Percentiles rank a stretch among this genome's conserved stretches.
These are phyloP conservation scores for Patella pellucida DNA, from an alignment of 2,888 invertebrate genomes.

Conservation along the genomic window DNA sequence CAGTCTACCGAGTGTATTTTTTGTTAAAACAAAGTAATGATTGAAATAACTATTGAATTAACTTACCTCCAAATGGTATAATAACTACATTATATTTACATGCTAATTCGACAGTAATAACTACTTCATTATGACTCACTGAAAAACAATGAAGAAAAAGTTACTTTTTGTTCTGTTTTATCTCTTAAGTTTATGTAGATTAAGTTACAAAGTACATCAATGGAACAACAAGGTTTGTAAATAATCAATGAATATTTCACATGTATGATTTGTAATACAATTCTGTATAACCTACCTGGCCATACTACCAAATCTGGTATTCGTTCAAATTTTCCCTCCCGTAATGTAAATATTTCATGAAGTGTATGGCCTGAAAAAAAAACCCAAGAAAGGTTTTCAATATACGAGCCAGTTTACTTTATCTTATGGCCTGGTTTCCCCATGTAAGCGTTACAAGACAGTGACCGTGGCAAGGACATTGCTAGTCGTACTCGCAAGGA, in stretches of 20 bases:
- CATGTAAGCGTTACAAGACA: too few species aligned
- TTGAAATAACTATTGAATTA: background rate
- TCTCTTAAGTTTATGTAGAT: too few species aligned
- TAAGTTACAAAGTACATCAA: background rate
- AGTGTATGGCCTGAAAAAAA: slow-evolving; percentile 80
- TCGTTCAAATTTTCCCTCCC: slow-evolving; percentile 81
- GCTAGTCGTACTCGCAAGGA: too few species aligned
- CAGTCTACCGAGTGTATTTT: too few species aligned
- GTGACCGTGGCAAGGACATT: too few species aligned
- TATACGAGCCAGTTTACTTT: too few species aligned
- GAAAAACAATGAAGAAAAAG: slow-evolving; percentile 32
- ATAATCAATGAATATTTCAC: too few species aligned
- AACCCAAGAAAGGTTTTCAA: background rate
- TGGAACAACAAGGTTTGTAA: too few species aligned
- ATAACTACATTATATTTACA: slow-evolving; percentile 82
- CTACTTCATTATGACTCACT: slow-evolving; percentile 85
- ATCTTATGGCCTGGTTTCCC: too few species aligned
- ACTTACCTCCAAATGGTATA: slow-evolving; percentile 87
- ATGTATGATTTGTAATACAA: background rate
- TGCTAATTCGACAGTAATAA: slow-evolving; percentile 83
- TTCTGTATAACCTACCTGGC: slow-evolving; percentile 79
- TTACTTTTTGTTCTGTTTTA: too few species aligned
- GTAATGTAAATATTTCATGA: slow-evolving; percentile 86
- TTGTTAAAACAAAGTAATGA: too few species aligned
- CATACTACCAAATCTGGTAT: slow-evolving; percentile 95